A percentile compares a stretch with the other conserved stretches of the same genome.
Conservation (phyloP, 2,797 vertebrate genomes). For the Anas bernieri region DNA sequence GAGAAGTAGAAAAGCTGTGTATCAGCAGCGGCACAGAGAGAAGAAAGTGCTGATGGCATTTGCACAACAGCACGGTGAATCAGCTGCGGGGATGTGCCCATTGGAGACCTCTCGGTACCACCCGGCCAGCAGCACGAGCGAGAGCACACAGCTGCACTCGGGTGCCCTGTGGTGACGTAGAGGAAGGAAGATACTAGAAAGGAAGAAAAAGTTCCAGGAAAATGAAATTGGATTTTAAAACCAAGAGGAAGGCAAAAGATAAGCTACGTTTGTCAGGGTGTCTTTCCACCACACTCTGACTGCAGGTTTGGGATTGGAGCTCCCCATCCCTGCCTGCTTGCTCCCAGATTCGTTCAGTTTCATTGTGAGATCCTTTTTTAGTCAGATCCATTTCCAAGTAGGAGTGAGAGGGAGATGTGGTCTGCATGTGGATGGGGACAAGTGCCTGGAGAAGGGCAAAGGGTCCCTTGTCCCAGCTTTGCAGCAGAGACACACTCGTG, state of each 20-base stretch:
- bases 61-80: neutral
- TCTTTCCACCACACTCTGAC: neutral
- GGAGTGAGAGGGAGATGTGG: neutral
- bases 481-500: rapidly evolving
- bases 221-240: neutral
- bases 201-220: neutral
- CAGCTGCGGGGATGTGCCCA: neutral
- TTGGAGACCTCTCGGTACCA: neutral
- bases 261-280: neutral
- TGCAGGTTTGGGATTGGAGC: neutral
- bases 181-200: neutral
- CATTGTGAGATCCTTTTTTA: neutral
- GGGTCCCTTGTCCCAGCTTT: neutral
- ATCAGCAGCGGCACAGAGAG: neutral
- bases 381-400: neutral
- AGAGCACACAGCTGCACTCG: neutral
- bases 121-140: rapidly evolving
- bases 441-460: neutral
- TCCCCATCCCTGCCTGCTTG: neutral
- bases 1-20: neutral
- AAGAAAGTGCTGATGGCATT: neutral
- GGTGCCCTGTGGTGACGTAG: neutral
- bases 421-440: neutral
- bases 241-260: neutral
- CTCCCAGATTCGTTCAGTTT: neutral